Base-by-base conservation (phyloP, 2,888 invertebrate genomes). In the Dasypolia templi region DNA sequence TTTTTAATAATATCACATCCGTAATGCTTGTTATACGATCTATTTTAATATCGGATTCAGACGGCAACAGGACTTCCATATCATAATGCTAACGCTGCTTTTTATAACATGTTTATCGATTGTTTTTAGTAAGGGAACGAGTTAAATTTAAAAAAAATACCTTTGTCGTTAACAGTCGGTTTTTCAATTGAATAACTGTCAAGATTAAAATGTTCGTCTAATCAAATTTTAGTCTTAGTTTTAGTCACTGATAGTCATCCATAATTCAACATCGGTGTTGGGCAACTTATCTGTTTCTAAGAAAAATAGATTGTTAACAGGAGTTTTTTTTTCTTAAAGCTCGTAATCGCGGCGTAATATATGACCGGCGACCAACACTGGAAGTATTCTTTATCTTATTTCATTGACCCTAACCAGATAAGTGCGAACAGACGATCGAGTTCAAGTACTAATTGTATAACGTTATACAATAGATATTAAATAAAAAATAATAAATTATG, bases 391-490 rank as follows among this genome's bases (percentile, higher is more conserved):
- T 76, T 87, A 84, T 87, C 86, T 51, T 63, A 65, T 75, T 77
- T 78, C 79, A 86, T 81, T 86, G 86, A 86, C 84, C 87, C 39
- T 51, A 17, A 35, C 5, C 42, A 56, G 87, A 86, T 82, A 86
- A 83, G 29, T 26, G 29, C 0, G 26, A 35, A 42, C 69, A 70
- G 11, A 62, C 72, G 66, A 73, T 46, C 26, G 82, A 56, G 86
- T 87, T 86, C 86, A 86, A 86, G 80, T 72, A 75, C 63, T 68
- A 35, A 39, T 81, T 87, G 68, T 76, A 77, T 87, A 84, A 87
- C 39, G 32, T 86, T 86, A 86, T 81, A 70, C 22, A 87, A 86
- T 62, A 75, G 5, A 14, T 56, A 66, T n/a, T 26, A 46, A 0
- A 64, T 2, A n/a, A n/a, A 63, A 76, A 44, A 35, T 46, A 32